Base-by-base conservation (phyloP, 2,113 vertebrate species). In the Halichoerus grypus region DNA sequence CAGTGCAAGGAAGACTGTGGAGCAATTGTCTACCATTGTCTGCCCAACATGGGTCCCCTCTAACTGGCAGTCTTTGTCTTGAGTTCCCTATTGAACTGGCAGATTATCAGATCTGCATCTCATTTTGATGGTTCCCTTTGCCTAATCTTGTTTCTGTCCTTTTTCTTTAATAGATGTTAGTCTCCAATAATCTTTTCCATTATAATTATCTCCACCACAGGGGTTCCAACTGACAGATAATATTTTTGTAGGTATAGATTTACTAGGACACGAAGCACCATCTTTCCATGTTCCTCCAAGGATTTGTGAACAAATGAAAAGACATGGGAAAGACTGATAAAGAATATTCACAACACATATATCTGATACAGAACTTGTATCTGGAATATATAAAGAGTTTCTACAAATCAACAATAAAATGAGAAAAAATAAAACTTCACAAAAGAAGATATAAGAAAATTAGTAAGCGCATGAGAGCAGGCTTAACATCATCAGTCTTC, bases 31-130 rank as follows among this genome's bases (percentile, higher is more conserved):
- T 21, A 72, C 10, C 4, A 14, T 31, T 14, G 0, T 63, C n/a
- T 83, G 14, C 26, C 0, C 13, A 31, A 4, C 1, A 6, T 2
- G 1, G 26, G 15, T 6, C 12, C 16, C 22, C 16, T 16, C 16
- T 49, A 55, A 14, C 18, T 16, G 33, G 10, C 49, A 19, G 1
- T 22, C 33, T 15, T 15, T 49, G 21, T 51, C 59, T 67, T 22
- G 49, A 36, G 1, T 2, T 76, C 49, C 67, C 22, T 11, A 1
- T 24, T 31, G 49, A 67, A n/a, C 13, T 42, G 13, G 7, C 26
- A 69, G 19, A 67, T 51, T 59, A 77, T 61, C 55, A 53, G 26
- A 42, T 24, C 59, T 31, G 14, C 28, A 53, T 84, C 21, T 53
- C 15, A 53, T 7, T 61, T 16, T 36, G 36, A 11, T 69, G 10